A percentile compares a stretch with the other conserved stretches of the same genome.
These are phyloP conservation scores for Odontothrips loti DNA, from an alignment of 2,888 invertebrate genomes.

Conservation along the genomic window DNA sequence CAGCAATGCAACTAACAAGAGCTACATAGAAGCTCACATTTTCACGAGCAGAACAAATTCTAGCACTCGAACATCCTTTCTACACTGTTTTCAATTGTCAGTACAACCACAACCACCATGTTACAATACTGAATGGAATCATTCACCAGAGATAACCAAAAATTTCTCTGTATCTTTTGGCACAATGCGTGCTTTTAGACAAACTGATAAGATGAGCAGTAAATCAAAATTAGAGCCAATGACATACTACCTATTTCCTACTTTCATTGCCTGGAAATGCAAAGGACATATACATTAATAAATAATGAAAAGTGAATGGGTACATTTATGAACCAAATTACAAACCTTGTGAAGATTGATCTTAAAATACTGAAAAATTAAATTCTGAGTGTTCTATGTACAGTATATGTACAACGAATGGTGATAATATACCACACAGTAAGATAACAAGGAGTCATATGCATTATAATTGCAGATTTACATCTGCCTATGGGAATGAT, in stretches of 20 bases:
- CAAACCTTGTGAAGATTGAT: not conserved
- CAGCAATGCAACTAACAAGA: not conserved
- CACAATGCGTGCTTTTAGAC: not conserved
- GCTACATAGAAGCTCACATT: not conserved
- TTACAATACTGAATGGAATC: conserved; percentile 22
- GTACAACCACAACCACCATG: conserved; percentile 1
- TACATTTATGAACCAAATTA: not conserved
- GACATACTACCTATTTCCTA: not conserved
- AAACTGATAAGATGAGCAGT: not conserved
- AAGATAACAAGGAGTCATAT: no score
- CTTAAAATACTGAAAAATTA: not conserved
- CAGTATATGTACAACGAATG: not conserved
- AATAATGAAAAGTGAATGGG: not conserved
- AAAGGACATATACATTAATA: not conserved
- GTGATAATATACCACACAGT: no score
- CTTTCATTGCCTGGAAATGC: not conserved
- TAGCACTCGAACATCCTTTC: not conserved
- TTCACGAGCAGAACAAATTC: not conserved
- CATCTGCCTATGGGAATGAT: no score
- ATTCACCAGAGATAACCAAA: not conserved
- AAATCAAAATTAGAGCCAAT: not conserved
- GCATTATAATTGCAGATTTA: no score
- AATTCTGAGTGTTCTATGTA: not conserved
- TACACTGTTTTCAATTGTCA: not conserved
- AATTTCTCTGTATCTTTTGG: not conserved